A percentile compares a stretch with the other conserved stretches of the same genome.
Evolutionary conservation across 2,888 invertebrate genomes (phyloP).

Genomic region (Lobophora halterata): DNA sequence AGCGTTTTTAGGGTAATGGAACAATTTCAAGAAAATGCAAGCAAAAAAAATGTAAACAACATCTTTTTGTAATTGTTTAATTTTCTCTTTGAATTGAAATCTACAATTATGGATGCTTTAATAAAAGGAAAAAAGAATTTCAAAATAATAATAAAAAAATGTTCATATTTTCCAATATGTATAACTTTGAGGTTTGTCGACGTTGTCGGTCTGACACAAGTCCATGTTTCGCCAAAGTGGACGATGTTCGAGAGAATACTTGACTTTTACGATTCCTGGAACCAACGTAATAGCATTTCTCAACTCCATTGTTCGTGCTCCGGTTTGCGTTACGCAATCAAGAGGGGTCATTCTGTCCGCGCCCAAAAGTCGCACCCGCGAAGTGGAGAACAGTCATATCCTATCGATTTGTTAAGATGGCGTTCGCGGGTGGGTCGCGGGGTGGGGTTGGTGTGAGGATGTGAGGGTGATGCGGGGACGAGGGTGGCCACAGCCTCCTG

Average conservation of each 20-base stretch:
- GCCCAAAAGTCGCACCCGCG: conserved; percentile 77
- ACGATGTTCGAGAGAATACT: conserved; percentile 10
- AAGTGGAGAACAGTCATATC: conserved; percentile 81
- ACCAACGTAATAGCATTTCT: conserved; percentile 28
- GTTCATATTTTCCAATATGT: no score
- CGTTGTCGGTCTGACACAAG: not conserved
- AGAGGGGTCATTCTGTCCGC: conserved; percentile 74
- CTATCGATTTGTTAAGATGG: conserved; percentile 83
- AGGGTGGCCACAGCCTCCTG: conserved; percentile 68
- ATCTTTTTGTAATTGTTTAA: conserved; percentile 8
- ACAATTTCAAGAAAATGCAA: conserved; percentile 36
- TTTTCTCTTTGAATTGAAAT: conserved; percentile 1
- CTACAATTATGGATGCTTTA: not conserved
- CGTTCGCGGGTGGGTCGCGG: conserved; percentile 60
- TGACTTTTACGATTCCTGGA: conserved; percentile 16
- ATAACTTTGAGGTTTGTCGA: no score
- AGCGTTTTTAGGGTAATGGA: conserved; percentile 41
- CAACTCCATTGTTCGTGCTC: conserved; percentile 45
- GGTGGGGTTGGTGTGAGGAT: conserved; percentile 42
- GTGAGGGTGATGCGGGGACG: conserved; percentile 50
- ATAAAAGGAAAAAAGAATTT: not conserved
- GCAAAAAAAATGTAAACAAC: no score
- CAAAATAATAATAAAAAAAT: not conserved
- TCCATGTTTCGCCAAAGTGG: not conserved
- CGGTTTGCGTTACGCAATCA: conserved; percentile 63